Evolutionary conservation across 2,113 vertebrate species (phyloP).

Genomic region (Gyps fulvus): DNA sequence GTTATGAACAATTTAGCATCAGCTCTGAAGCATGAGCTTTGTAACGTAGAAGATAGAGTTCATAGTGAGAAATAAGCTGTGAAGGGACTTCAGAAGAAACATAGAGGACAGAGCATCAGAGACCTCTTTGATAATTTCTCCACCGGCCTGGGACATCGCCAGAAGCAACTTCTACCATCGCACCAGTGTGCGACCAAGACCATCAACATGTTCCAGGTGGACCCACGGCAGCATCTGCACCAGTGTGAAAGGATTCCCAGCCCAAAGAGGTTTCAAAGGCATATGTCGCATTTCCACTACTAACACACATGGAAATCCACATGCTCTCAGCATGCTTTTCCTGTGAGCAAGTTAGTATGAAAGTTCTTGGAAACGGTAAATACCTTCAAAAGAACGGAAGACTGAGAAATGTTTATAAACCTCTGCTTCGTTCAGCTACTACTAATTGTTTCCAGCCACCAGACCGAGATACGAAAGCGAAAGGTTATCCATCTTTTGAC

Average conservation of each 20-base stretch:
- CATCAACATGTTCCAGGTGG: fast-evolving
- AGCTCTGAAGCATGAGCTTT: not conserved
- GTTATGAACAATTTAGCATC: not conserved
- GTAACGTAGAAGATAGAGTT: not conserved
- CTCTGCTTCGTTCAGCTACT: not conserved
- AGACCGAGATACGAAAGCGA: not conserved
- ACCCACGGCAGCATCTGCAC: not conserved
- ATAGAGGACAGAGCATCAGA: not conserved
- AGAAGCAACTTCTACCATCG: not conserved
- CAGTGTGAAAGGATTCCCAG: not conserved
- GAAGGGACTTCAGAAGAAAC: not conserved
- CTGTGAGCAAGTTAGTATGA: not conserved
- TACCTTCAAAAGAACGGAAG: not conserved
- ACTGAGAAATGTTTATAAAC: not conserved
- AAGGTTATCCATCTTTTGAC: not conserved
- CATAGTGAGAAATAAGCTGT: not conserved
- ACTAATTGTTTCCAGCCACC: not conserved
- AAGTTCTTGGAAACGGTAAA: not conserved
- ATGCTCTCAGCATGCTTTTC: not conserved
- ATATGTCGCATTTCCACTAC: not conserved
- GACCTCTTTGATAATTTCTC: not conserved
- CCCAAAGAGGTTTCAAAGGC: not conserved
- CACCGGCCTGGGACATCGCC: not conserved
- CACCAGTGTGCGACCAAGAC: fast-evolving
- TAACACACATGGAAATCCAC: not conserved